Percentiles rank a stretch among this genome's conserved stretches.
phyloP scores from a whole-genome alignment of 2,113 vertebrate species.

The Apteryx owenii region DNA sequence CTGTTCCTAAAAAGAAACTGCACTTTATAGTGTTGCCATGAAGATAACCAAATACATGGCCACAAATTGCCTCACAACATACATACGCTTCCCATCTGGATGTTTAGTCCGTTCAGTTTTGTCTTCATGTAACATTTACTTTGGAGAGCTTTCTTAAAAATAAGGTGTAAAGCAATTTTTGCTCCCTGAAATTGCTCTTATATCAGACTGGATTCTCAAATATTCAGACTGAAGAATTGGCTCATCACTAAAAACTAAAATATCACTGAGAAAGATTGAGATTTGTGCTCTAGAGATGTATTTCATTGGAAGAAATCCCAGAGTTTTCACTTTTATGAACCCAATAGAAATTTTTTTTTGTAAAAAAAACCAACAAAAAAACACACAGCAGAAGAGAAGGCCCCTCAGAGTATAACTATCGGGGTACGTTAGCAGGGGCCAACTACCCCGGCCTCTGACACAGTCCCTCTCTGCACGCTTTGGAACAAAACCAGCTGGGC shows the following conservation, averaged over 20 bases:
- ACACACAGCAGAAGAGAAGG: not conserved
- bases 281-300: not conserved
- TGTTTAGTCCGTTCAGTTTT: not conserved
- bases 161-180: not conserved
- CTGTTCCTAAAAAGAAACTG: not conserved
- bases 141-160: slow-evolving; percentile 20
- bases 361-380: not conserved
- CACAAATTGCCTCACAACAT: slow-evolving; percentile 2
- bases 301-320: not conserved
- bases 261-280: not conserved
- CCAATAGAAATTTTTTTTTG: not conserved
- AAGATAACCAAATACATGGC: not conserved
- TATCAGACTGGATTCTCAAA: not conserved
- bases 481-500: not conserved
- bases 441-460: not conserved
- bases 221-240: not conserved
- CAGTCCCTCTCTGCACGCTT: not conserved
- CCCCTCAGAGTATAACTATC: not conserved
- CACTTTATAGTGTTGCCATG: not conserved
- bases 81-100: not conserved
- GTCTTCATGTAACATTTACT: not conserved
- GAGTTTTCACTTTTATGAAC: not conserved
- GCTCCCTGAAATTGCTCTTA: not conserved
- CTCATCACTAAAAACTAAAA: not conserved
- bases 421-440: not conserved